A percentile compares a stretch with the other conserved stretches of the same genome.
Evolutionary conservation across 2,113 vertebrate genomes (phyloP).

Genomic region (Chlamydotis undulata): DNA sequence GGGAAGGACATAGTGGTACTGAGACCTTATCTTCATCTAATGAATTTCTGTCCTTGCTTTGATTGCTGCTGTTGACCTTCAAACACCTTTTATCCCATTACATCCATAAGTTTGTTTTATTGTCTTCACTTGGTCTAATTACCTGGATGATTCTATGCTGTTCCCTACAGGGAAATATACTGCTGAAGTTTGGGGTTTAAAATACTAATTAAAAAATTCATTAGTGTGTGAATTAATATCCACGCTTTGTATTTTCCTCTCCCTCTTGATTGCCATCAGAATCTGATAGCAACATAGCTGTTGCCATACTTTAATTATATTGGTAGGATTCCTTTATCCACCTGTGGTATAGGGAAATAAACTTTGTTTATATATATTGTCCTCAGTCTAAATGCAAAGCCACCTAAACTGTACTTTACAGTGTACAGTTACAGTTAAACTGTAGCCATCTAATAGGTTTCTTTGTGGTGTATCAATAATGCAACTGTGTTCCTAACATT

Average conservation of each 20-base stretch:
- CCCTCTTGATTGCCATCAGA: slow-evolving; percentile 69
- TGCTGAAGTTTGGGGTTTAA: slow-evolving; percentile 74
- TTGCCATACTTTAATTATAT: slow-evolving; percentile 59
- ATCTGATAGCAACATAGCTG: slow-evolving; percentile 42
- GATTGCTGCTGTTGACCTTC: slow-evolving; percentile 65
- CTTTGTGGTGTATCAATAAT: background rate
- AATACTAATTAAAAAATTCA: slow-evolving; percentile 82
- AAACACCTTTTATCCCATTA: slow-evolving; percentile 50
- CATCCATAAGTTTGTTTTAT: slow-evolving; percentile 73
- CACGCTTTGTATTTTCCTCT: slow-evolving; percentile 59
- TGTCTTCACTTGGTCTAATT: slow-evolving; percentile 72
- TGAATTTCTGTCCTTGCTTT: slow-evolving; percentile 30
- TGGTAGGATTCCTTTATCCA: background rate
- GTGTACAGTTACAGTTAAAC: no score
- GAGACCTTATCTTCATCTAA: background rate
- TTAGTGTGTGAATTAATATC: slow-evolving; percentile 78
- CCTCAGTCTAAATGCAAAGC: background rate
- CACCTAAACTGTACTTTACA: background rate
- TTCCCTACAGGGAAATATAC: slow-evolving; percentile 71
- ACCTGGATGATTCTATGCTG: slow-evolving; percentile 69
- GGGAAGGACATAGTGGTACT: background rate
- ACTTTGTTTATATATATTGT: background rate
- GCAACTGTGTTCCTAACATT: background rate
- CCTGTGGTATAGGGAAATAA: background rate
- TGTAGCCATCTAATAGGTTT: no score